These are phyloP conservation scores for Dicyrtoma fusca DNA, from an alignment of 2,888 invertebrate genomes.

Conservation along the genomic window DNA sequence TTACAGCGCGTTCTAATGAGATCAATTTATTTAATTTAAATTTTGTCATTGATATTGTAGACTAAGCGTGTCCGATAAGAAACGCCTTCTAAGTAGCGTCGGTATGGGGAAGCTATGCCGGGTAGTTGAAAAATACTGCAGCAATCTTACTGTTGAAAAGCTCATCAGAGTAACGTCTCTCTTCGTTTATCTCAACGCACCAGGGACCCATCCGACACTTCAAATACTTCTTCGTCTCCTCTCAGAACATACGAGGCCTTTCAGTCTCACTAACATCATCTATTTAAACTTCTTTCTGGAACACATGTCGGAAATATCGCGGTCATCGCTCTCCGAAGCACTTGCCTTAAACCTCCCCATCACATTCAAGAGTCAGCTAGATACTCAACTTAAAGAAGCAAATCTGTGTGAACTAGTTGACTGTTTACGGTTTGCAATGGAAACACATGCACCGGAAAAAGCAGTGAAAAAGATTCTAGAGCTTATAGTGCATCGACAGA, in stretches of 20 bases:
- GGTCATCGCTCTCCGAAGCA: slow-evolving; percentile 66
- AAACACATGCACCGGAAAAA: slow-evolving; percentile 63
- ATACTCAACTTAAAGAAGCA: slow-evolving; percentile 65
- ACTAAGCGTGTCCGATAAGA: too few species aligned
- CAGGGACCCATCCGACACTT: slow-evolving; percentile 65
- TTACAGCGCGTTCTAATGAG: too few species aligned
- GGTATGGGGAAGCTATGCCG: too few species aligned
- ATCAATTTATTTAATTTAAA: too few species aligned
- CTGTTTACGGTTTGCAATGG: slow-evolving; percentile 65
- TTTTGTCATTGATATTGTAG: too few species aligned
- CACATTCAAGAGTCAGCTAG: slow-evolving; percentile 69
- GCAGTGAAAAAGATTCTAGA: slow-evolving; percentile 65
- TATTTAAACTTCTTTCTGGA: slow-evolving; percentile 67
- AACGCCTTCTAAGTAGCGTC: too few species aligned
- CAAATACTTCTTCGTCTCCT: slow-evolving; percentile 70
- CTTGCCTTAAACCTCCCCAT: slow-evolving; percentile 69
- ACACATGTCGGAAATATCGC: slow-evolving; percentile 27
- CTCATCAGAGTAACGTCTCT: slow-evolving; percentile 66
- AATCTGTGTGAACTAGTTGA: slow-evolving; percentile 64
- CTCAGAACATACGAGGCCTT: slow-evolving; percentile 66
- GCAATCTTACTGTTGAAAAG: slow-evolving; percentile 64
- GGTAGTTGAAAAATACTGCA: too few species aligned
- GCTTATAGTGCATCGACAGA: slow-evolving; percentile 58
- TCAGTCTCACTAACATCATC: slow-evolving; percentile 67
- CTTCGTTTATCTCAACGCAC: slow-evolving; percentile 66